Conservation (phyloP, 2,113 vertebrate genomes). For the Alouatta palliata region DNA sequence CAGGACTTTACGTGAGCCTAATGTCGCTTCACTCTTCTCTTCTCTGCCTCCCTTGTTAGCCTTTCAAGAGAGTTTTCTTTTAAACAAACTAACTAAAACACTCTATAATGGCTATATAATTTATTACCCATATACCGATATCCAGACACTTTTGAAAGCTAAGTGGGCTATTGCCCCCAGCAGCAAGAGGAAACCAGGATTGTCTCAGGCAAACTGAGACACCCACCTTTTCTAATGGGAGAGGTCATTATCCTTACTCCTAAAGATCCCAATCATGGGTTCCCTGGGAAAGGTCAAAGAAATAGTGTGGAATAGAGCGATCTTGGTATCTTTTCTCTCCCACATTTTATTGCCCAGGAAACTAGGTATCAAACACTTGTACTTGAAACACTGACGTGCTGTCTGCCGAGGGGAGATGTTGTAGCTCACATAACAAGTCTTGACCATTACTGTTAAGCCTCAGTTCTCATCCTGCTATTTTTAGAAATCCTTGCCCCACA, state of each 20-base stretch:
- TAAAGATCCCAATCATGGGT: not conserved
- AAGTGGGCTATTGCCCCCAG: not conserved
- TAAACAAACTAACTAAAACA: not conserved
- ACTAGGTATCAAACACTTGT: not conserved
- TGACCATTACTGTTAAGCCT: not conserved
- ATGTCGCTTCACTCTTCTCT: not conserved
- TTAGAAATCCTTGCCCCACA: not conserved
- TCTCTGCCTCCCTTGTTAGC: not conserved
- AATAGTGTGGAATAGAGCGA: not conserved
- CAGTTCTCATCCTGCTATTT: not conserved
- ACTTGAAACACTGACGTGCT: not conserved
- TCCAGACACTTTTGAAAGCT: not conserved
- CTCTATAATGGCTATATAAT: not conserved
- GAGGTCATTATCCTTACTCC: not conserved
- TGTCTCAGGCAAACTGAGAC: not conserved
- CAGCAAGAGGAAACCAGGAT: not conserved
- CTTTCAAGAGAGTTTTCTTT: not conserved
- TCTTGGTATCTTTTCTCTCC: not conserved
- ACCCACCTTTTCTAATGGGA: not conserved
- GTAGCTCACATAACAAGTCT: not conserved
- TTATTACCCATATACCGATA: not conserved
- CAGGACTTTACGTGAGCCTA: conserved; percentile 97
- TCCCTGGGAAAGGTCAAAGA: not conserved
- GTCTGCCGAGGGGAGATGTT: not conserved
- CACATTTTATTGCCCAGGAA: not conserved